Percentiles rank a stretch among this genome's conserved stretches.
Evolutionary conservation across 2,888 invertebrate genomes (phyloP).

Genomic region (Scaptomyza caliginosa): DNA sequence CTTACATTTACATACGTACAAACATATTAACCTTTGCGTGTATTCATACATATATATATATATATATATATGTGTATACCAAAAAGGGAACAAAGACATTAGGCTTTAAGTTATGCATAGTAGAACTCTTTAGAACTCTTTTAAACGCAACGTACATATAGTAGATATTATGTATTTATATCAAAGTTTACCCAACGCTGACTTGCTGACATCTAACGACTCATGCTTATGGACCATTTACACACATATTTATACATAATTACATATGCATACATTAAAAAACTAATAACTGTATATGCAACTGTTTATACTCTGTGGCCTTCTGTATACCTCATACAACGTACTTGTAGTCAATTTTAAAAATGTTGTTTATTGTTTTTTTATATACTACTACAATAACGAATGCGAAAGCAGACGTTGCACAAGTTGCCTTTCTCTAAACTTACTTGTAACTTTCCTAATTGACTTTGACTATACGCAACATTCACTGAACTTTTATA

Average conservation of each 20-base stretch:
- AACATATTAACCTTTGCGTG: constrained; percentile 32
- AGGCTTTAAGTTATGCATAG: constrained; percentile 38
- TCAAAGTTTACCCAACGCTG: constrained; percentile 40
- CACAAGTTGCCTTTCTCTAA: constrained; percentile 56
- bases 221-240: constrained; percentile 74
- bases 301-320: constrained; percentile 81
- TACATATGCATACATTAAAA: constrained; percentile 36
- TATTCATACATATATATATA: constrained; percentile 13
- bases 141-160: constrained; percentile 3
- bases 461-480: constrained; percentile 28
- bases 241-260: constrained; percentile 43
- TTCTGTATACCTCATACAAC: constrained; percentile 81
- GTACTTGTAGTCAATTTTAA: constrained; percentile 77
- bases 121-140: constrained; percentile 37
- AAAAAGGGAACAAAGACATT: constrained; percentile 42
- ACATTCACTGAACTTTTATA: constrained; percentile 24
- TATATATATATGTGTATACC: constrained; percentile 19
- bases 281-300: constrained; percentile 30
- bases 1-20: not conserved
- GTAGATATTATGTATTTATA: constrained; percentile 11
- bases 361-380: constrained; percentile 23
- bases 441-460: constrained; percentile 25
- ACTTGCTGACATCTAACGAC: constrained; percentile 55
- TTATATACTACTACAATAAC: constrained; percentile 35
- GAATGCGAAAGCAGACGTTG: constrained; percentile 26